These are phyloP conservation scores for Drosophila bipectinata DNA, from an alignment of 1,140 invertebrate genomes.

Conservation along the genomic window DNA sequence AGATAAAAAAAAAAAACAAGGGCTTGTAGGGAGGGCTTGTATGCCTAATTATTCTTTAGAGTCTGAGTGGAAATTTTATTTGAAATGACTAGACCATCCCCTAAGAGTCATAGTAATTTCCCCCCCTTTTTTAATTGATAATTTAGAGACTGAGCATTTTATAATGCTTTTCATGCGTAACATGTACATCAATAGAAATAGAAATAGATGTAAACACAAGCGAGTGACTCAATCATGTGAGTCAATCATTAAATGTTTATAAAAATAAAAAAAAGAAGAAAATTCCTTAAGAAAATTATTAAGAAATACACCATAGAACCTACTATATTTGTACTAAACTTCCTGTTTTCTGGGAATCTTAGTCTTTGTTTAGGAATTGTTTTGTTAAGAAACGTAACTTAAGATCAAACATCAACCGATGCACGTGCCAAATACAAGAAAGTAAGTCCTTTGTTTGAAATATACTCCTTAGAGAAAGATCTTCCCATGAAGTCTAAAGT, in stretches of 20 bases:
- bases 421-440: conserved; percentile 1
- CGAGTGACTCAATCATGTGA: conserved; percentile 25
- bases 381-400: not conserved
- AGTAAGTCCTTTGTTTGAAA: not conserved
- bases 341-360: not conserved
- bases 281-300: not conserved
- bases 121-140: not conserved
- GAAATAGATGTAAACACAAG: conserved; percentile 6
- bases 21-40: not conserved
- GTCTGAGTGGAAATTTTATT: not conserved
- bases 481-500: conserved; percentile 10
- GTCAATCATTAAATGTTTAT: not conserved
- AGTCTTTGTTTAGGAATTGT: not conserved
- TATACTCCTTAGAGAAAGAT: conserved; percentile 2
- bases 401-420: not conserved
- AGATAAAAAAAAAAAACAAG: not conserved
- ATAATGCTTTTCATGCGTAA: conserved; percentile 8
- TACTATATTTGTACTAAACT: not conserved
- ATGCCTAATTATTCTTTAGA: too few relatives aligned
- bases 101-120: not conserved
- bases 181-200: not conserved
- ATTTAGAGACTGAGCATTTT: not conserved
- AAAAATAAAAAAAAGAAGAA: not conserved
- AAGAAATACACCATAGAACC: not conserved
- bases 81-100: not conserved